These are phyloP conservation scores for Drosophila pseudotakahashii DNA, from an alignment of 2,888 invertebrate species.

Conservation along the genomic window DNA sequence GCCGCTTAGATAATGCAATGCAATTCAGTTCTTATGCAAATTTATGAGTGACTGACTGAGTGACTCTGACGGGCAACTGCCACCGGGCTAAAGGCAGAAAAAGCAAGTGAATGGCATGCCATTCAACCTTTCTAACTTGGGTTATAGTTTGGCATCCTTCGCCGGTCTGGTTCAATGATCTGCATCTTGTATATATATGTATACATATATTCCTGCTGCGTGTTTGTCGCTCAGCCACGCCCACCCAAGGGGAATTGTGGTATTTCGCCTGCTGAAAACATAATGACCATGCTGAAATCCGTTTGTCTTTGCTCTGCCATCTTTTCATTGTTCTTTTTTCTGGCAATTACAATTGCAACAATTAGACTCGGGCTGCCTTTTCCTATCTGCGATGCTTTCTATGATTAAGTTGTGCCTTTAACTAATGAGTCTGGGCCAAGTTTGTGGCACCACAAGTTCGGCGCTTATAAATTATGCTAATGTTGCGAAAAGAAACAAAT, in stretches of 20 bases:
- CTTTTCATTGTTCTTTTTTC: constrained; percentile 24
- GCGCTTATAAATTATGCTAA: constrained; percentile 54
- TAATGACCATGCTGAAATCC: constrained; percentile 36
- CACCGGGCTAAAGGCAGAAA: constrained; percentile 44
- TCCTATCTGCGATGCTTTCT: constrained; percentile 26
- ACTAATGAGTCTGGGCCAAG: constrained; percentile 16
- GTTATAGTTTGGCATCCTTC: constrained; percentile 53
- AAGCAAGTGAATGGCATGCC: constrained; percentile 63
- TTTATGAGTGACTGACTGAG: constrained; percentile 65
- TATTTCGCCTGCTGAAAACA: constrained; percentile 44
- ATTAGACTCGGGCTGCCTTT: constrained; percentile 24
- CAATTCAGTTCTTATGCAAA: constrained; percentile 66
- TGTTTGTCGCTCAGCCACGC: constrained; percentile 53
- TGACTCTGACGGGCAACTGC: constrained; percentile 58
- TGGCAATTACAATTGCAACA: constrained; percentile 34
- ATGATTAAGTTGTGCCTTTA: constrained; percentile 17
- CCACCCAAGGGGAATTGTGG: constrained; percentile 21
- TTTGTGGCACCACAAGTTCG: constrained; percentile 20
- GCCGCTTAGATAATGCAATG: constrained; percentile 64
- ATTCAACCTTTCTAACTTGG: constrained; percentile 75
- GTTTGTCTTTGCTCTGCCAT: constrained; percentile 26
- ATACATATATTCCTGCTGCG: constrained; percentile 9
- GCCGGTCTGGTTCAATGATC: constrained; percentile 65
- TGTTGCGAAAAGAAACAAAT: constrained; percentile 50
- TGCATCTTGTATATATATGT: constrained; percentile 1